A percentile compares a stretch with the other conserved stretches of the same genome.
These are phyloP conservation scores for Cryptoprocta ferox DNA, from an alignment of 2,797 vertebrate species.

Conservation along the genomic window DNA sequence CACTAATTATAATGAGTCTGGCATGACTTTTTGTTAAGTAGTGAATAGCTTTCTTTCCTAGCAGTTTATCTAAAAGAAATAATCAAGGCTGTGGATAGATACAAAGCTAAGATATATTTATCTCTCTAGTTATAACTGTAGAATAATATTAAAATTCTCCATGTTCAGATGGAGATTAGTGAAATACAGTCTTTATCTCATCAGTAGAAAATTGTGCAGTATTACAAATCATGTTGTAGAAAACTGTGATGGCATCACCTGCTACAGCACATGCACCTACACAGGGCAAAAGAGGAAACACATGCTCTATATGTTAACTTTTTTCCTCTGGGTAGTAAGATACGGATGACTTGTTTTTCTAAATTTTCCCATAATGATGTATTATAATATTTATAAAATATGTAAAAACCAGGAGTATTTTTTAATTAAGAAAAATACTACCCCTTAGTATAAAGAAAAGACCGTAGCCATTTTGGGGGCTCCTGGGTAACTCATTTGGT, in stretches of 20 bases:
- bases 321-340: background rate
- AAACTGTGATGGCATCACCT: background rate
- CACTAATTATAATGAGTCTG: slow-evolving; percentile 17
- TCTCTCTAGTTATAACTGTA: background rate
- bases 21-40: slow-evolving; percentile 11
- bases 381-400: slow-evolving; percentile 25
- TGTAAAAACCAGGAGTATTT: background rate
- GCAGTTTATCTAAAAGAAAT: background rate
- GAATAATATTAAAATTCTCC: slow-evolving; percentile 48
- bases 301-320: background rate
- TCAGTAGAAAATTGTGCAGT: background rate
- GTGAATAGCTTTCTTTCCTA: background rate
- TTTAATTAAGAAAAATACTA: slow-evolving; percentile 33
- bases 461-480: background rate
- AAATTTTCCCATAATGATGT: background rate
- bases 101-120: background rate
- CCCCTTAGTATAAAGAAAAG: background rate
- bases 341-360: background rate
- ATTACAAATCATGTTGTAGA: background rate
- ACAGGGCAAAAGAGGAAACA: background rate
- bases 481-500: too few relatives aligned
- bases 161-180: background rate
- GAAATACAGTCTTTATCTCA: background rate
- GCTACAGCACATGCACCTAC: background rate
- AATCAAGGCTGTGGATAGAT: background rate